A percentile compares a stretch with the other conserved stretches of the same genome.
Evolutionary conservation across 2,113 vertebrate species (phyloP).

Genomic region (Hypomesus transpacificus): DNA sequence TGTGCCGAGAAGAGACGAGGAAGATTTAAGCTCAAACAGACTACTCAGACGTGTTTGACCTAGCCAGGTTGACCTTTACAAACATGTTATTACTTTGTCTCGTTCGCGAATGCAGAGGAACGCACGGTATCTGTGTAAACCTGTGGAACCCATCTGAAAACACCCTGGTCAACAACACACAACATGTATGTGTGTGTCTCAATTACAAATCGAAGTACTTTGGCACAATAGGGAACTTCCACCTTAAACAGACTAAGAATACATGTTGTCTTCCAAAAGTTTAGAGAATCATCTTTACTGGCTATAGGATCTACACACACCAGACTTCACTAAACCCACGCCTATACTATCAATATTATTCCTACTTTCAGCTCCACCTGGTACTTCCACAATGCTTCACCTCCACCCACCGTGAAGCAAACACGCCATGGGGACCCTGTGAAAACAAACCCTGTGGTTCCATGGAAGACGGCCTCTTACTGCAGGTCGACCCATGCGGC

Average conservation of each 20-base stretch:
- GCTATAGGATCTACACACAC: background rate
- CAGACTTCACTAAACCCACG: background rate
- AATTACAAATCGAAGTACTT: too few relatives aligned
- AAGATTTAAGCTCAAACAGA: conserved; percentile 68
- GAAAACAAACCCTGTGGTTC: conserved; percentile 64
- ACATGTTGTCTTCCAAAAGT: too few relatives aligned
- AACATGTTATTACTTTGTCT: conserved; percentile 67
- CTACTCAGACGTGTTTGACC: conserved; percentile 70
- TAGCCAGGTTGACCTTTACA: conserved; percentile 67
- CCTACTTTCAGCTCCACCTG: conserved; percentile 54
- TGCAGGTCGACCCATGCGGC: conserved; percentile 57
- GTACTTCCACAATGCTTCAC: conserved; percentile 47
- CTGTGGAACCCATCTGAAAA: too few relatives aligned
- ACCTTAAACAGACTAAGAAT: too few relatives aligned
- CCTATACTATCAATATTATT: conserved; percentile 46
- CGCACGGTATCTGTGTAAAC: background rate
- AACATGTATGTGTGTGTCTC: too few relatives aligned
- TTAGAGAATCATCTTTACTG: too few relatives aligned
- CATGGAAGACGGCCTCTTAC: conserved; percentile 60
- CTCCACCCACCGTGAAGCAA: conserved; percentile 55
- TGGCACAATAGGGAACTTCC: too few relatives aligned
- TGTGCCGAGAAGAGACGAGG: conserved; percentile 58
- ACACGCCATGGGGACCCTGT: conserved; percentile 59
- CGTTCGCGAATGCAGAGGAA: conserved; percentile 18
- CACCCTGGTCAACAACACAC: too few relatives aligned